Conservation (phyloP, 2,797 vertebrate species). For the Sebastes umbrosus region DNA sequence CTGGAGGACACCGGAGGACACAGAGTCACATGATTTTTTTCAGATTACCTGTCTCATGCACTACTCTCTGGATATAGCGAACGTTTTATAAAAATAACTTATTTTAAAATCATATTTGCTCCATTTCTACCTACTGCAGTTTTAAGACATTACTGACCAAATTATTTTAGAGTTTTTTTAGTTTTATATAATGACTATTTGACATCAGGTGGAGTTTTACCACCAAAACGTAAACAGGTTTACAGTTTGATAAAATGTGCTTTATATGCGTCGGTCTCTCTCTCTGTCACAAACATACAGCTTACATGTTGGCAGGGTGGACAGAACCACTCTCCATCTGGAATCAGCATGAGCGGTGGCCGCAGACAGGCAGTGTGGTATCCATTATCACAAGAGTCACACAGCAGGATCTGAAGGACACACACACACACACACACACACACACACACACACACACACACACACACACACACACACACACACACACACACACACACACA, state of each 20-base stretch:
- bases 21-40: too few species aligned
- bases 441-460: accelerated
- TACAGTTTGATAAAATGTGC: background rate
- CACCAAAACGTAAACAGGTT: background rate
- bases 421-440: background rate
- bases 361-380: slow-evolving; percentile 97
- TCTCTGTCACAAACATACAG: background rate
- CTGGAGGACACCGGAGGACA: too few species aligned
- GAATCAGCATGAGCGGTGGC: slow-evolving; percentile 96
- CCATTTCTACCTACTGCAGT: too few species aligned
- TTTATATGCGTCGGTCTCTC: background rate
- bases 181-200: background rate
- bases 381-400: slow-evolving; percentile 95
- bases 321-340: slow-evolving; percentile 98
- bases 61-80: too few species aligned
- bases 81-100: too few species aligned
- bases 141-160: background rate
- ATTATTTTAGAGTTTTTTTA: background rate
- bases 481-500: background rate
- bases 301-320: slow-evolving; percentile 96
- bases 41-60: too few species aligned
- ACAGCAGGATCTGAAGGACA: slow-evolving; percentile 90
- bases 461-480: background rate
- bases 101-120: too few species aligned
- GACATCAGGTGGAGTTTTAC: background rate